phyloP scores from a whole-genome alignment of 2,888 invertebrate species.

The Alcis repandata region DNA sequence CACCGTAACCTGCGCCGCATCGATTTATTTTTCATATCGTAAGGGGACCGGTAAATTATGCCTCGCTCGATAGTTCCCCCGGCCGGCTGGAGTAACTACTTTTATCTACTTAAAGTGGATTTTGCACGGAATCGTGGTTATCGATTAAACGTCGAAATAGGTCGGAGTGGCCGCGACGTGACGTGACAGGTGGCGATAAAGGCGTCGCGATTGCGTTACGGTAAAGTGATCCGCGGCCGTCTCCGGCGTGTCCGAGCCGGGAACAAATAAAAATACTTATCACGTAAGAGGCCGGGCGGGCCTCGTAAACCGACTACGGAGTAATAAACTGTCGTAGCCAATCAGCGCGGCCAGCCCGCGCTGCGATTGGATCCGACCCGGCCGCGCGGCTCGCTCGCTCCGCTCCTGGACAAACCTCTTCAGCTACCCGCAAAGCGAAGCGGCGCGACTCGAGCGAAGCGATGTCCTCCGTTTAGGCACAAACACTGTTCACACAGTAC shows the following conservation, averaged over 20 bases:
- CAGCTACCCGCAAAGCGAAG: too few species aligned
- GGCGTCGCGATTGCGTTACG: conserved; percentile 69
- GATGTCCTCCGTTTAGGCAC: conserved; percentile 48
- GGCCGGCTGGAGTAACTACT: conserved; percentile 34
- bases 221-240: conserved; percentile 61
- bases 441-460: conserved; percentile 13
- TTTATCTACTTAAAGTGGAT: conserved; percentile 28
- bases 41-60: conserved; percentile 45
- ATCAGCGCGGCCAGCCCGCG: conserved; percentile 57
- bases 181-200: conserved; percentile 64
- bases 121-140: conserved; percentile 29
- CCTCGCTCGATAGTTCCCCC: conserved; percentile 39
- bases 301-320: conserved; percentile 55
- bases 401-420: background rate
- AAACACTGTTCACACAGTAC: conserved; percentile 50
- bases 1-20: conserved; percentile 43
- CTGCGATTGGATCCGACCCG: conserved; percentile 61
- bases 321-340: conserved; percentile 66
- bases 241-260: conserved; percentile 62
- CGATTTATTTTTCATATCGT: conserved; percentile 48
- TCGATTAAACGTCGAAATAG: conserved; percentile 44
- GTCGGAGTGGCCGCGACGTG: conserved; percentile 23
- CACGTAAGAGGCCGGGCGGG: conserved; percentile 65
- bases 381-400: conserved; percentile 22
- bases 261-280: conserved; percentile 78